Evolutionary conservation across 2,888 invertebrate genomes (phyloP), one percentile per base, ranked within the genome.

Genomic region (Noctuana brunneofusca): DNA sequence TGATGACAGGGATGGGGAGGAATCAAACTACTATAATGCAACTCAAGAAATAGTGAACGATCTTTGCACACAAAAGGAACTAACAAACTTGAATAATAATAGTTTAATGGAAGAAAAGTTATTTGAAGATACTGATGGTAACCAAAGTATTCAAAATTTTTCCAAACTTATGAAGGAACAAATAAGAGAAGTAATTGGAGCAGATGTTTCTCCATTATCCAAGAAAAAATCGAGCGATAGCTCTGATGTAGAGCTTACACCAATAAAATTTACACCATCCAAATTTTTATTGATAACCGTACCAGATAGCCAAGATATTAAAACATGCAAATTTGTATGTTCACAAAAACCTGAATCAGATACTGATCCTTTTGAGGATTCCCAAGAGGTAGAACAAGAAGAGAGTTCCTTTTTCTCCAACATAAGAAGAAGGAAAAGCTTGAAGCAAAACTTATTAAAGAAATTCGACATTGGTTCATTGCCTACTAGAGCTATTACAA

Each of bases 221-320:
- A 78, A 70, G 58, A 78, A 71, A 60, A 64, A 69, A 11, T 71
- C 74, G 0, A 86, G 82, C 72, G 84, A 84, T 64, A 70, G 75
- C n/a, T 84, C 86, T 0, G 87, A 87, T 66, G 16, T 74, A 11
- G 85, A 87, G 66, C 56, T 59, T 9, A 86, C 85, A 11, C 86
- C 88, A 0, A 83, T 79, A 71, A 89, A 87, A 72, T 64, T 74
- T n/a, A 70, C 72, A 14, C 68, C 76, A 1, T 69, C 78, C 8
- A 75, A 75, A 62, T 78, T 86, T 49, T 78, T 84, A 66, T 76
- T 80, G 22, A 80, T 76, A 0, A 86, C 88, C 63, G 74, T 89
- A 58, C 89, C 88, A 1, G 76, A 80, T 55, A 90, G 87, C 64
- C 87, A 88, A 74, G 87, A 91, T 78, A 90, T 89, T 50, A 84